phyloP scores from a whole-genome alignment of 2,113 vertebrate genomes.

The Heterochromis multidens region DNA sequence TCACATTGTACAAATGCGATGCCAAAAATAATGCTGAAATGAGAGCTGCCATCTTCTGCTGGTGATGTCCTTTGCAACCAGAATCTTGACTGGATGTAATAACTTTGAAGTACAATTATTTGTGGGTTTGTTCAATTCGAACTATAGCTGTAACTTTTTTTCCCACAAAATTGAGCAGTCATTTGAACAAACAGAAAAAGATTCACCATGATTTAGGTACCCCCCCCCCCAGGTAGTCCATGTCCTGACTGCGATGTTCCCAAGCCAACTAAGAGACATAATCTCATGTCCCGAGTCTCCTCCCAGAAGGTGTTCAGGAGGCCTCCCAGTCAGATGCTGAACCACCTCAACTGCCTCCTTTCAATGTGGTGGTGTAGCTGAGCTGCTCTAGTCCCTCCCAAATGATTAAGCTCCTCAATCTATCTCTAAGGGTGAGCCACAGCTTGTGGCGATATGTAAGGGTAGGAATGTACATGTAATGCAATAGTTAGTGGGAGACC shows the following conservation, averaged over 20 bases:
- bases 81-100: background rate
- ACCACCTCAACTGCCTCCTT: background rate
- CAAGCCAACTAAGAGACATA: background rate
- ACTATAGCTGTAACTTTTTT: background rate
- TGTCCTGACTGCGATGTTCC: background rate
- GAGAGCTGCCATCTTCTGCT: background rate
- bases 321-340: background rate
- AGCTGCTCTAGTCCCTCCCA: background rate
- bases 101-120: background rate
- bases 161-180: too few relatives aligned
- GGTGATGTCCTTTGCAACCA: background rate
- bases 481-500: too few relatives aligned
- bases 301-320: background rate
- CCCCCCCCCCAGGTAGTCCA: too few relatives aligned
- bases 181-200: too few relatives aligned
- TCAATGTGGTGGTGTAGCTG: background rate
- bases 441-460: background rate
- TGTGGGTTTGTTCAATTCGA: background rate
- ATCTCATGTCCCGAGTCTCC: background rate
- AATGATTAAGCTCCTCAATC: background rate
- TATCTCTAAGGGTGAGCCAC: background rate
- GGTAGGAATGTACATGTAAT: background rate
- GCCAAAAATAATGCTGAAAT: background rate
- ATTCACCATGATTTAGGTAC: too few relatives aligned
- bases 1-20: background rate